phyloP scores from a whole-genome alignment of 2,113 vertebrate genomes.

The Pungitius pungitius region DNA sequence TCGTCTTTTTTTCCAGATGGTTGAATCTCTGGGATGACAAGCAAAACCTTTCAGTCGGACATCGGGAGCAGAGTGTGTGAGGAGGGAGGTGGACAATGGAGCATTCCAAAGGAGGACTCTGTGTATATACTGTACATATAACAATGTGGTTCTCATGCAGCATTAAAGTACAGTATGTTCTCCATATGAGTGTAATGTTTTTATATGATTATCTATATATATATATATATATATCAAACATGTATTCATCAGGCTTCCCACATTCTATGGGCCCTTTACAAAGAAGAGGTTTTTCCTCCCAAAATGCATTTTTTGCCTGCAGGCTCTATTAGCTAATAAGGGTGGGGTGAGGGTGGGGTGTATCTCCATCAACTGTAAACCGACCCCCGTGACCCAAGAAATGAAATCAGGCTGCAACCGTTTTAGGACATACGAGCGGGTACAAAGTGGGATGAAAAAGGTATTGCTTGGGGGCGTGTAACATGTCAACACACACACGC shows the following conservation, averaged over 20 bases:
- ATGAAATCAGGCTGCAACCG: slow-evolving; percentile 44
- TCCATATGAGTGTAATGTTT: background rate
- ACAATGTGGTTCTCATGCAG: background rate
- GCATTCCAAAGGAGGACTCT: background rate
- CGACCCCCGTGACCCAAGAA: slow-evolving; percentile 44
- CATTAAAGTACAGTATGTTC: slow-evolving; percentile 1
- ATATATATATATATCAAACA: background rate
- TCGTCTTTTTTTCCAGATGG: slow-evolving; percentile 47
- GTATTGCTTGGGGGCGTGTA: slow-evolving; percentile 33
- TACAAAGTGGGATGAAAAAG: slow-evolving; percentile 53
- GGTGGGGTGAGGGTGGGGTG: slow-evolving; percentile 9
- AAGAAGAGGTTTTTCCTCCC: background rate
- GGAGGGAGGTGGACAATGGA: background rate
- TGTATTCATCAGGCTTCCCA: slow-evolving; percentile 13
- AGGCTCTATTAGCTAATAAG: slow-evolving; percentile 22
- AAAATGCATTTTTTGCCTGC: slow-evolving; percentile 33
- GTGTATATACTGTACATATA: too few species aligned
- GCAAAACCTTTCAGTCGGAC: slow-evolving; percentile 60
- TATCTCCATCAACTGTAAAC: slow-evolving; percentile 34
- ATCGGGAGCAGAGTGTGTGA: slow-evolving; percentile 20
- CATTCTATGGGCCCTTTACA: slow-evolving; percentile 2
- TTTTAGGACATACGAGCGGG: slow-evolving; percentile 49
- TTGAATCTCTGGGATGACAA: slow-evolving; percentile 48
- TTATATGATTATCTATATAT: background rate
- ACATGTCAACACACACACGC: slow-evolving; percentile 19